A percentile compares a stretch with the other conserved stretches of the same genome.
phyloP scores from a whole-genome alignment of 2,113 vertebrate genomes.

The Mixornis gularis region DNA sequence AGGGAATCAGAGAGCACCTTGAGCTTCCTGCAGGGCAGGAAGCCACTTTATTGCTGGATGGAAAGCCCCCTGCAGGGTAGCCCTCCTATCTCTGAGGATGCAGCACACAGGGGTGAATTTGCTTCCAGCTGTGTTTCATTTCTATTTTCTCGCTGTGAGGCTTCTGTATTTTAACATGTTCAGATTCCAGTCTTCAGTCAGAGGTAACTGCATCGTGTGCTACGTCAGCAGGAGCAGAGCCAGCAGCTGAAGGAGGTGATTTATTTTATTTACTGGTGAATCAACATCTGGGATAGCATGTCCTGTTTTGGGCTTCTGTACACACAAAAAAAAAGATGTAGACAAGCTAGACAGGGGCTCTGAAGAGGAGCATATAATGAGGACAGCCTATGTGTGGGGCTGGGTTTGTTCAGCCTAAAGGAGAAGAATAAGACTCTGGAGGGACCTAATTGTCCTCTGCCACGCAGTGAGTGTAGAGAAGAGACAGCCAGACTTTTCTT shows the following conservation, averaged over 20 bases:
- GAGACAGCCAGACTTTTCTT: background rate
- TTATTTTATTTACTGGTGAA: background rate
- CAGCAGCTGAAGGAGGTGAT: background rate
- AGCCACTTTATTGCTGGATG: background rate
- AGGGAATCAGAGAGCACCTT: background rate
- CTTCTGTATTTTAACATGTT: background rate
- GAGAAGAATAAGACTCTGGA: background rate
- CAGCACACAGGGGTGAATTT: background rate
- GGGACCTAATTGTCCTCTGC: background rate
- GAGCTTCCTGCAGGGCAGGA: background rate
- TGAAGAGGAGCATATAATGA: background rate
- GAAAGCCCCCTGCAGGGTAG: background rate
- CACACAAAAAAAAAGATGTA: background rate
- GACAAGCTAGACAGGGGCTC: background rate
- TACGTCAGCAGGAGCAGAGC: background rate
- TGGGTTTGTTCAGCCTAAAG: background rate
- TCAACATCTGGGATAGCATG: background rate
- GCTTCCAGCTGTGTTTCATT: background rate
- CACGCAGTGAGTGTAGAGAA: rapidly evolving
- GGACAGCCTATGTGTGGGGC: background rate
- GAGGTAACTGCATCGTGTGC: background rate
- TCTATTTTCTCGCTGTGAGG: background rate
- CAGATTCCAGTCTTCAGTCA: background rate
- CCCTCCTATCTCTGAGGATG: background rate
- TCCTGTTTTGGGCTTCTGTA: background rate